phyloP scores from a whole-genome alignment of 2,888 invertebrate species.

The Eristalis arbustorum region DNA sequence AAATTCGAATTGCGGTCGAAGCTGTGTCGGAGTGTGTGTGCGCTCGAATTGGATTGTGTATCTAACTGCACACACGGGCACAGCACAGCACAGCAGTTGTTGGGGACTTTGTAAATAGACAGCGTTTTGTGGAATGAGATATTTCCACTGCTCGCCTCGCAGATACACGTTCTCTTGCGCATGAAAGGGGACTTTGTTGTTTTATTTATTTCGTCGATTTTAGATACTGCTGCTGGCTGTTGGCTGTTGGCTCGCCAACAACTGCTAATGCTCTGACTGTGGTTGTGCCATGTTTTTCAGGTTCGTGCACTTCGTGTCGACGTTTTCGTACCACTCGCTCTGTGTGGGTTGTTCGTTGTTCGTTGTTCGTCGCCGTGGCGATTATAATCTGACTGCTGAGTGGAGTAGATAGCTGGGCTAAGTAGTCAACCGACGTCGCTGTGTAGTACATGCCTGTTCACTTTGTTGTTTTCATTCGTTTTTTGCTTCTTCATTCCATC shows the following conservation, averaged over 20 bases:
- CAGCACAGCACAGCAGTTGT: neutral
- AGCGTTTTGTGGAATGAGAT: slow-evolving; percentile 39
- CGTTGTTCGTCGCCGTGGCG: slow-evolving; percentile 14
- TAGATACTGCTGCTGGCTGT: slow-evolving; percentile 1
- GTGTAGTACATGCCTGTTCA: neutral
- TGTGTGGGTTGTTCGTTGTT: slow-evolving; percentile 27
- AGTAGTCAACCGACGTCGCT: neutral
- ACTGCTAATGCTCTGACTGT: neutral
- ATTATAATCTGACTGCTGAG: slow-evolving; percentile 32
- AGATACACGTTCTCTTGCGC: slow-evolving; percentile 37
- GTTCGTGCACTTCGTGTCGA: slow-evolving; percentile 24
- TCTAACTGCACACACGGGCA: no score
- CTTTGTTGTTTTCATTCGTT: slow-evolving; percentile 1
- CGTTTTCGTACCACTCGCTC: slow-evolving; percentile 28
- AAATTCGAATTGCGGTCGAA: neutral
- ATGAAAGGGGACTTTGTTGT: slow-evolving; percentile 38
- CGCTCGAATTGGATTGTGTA: neutral
- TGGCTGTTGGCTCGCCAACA: neutral
- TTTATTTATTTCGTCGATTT: slow-evolving; percentile 17
- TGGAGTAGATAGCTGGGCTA: slow-evolving; percentile 12
- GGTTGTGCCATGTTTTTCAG: slow-evolving; percentile 36
- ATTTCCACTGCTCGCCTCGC: slow-evolving; percentile 21
- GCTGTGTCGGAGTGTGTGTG: slow-evolving; percentile 29
- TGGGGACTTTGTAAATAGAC: slow-evolving; percentile 44
- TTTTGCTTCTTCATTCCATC: neutral